These are phyloP conservation scores for Antedon mediterranea DNA, from an alignment of 53 echinoderm and acorn worm species.

Conservation along the genomic window DNA sequence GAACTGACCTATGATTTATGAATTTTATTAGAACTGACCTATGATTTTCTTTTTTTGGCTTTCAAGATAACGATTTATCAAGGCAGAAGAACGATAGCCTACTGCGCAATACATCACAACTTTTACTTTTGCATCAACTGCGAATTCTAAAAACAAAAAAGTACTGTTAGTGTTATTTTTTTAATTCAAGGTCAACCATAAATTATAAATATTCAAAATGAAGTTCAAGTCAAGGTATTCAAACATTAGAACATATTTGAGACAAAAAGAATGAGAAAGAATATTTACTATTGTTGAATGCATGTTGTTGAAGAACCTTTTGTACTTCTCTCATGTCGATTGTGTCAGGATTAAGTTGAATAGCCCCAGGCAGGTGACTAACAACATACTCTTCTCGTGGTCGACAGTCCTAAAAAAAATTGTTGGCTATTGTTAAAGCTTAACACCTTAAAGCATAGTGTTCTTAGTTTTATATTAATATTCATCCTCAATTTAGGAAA, in stretches of 20 bases:
- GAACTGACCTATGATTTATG: not conserved
- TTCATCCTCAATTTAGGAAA: no score
- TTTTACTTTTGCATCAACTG: not conserved
- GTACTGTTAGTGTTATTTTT: no score
- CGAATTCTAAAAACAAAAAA: not conserved
- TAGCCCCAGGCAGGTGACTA: conserved; percentile 42
- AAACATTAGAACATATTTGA: no score
- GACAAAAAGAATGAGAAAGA: no score
- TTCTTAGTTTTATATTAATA: no score
- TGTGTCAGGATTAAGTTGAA: conserved; percentile 33
- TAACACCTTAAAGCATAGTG: no score
- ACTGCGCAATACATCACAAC: conserved; percentile 79
- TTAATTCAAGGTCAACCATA: no score
- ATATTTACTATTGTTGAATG: not conserved
- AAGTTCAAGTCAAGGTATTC: no score
- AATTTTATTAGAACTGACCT: no score
- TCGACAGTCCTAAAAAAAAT: conserved; percentile 48
- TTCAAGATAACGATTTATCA: conserved; percentile 36
- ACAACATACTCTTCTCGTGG: conserved; percentile 42
- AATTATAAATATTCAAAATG: no score
- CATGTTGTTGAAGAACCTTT: conserved; percentile 23
- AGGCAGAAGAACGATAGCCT: conserved; percentile 55
- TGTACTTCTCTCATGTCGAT: conserved; percentile 37
- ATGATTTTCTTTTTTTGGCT: not conserved
- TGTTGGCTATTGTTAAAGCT: not conserved